Evolutionary conservation across 1,140 invertebrate genomes (phyloP), one percentile per base, ranked within the genome.

Genomic region (Agrypnia vestita): DNA sequence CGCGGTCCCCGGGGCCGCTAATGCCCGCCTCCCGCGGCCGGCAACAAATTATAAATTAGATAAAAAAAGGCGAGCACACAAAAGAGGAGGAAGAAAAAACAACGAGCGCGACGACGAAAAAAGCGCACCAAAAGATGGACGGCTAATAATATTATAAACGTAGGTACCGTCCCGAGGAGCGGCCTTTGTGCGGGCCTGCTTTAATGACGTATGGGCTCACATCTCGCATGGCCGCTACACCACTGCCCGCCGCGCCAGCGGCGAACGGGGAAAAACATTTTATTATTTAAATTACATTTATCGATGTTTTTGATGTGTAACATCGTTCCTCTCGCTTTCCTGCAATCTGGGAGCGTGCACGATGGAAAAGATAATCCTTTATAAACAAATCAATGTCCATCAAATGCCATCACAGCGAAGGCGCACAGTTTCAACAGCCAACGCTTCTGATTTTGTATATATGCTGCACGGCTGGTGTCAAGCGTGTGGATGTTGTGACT

Each of bases 121-220:
- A 35, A 35, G 25, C 25, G 25, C 25, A 55, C 61, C 64, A 62
- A 82, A 82, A 75, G 78, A 80, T 73, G 49, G 49, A 79, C 78
- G 78, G 81, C 81, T 82, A 82, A 82, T 82, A 82, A 80, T 82
- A 82, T 82, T 82, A 82, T 80, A 82, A 80, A 82, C 69, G 73
- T 64, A 80, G 64, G 43, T 35, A 35, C 43, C 71, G 56, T 11
- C n/a, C 12, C 71, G 47, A 3, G 43, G 46, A 49, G 46, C 15
- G 61, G n/a, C 19, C 43, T 35, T 35, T 35, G 61, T 35, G 61
- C 21, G 35, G 43, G 19, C 43, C 62, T 47, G 62, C 7, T 64
- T 64, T 71, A 72, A 53, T 72, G 69, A 72, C 69, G 69, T 51
- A 72, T 72, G 46, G 61, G 61, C 61, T 78, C 76, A 59, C 72